These are phyloP conservation scores for Tortricodes alternella DNA, from an alignment of 2,888 invertebrate genomes.

Conservation along the genomic window DNA sequence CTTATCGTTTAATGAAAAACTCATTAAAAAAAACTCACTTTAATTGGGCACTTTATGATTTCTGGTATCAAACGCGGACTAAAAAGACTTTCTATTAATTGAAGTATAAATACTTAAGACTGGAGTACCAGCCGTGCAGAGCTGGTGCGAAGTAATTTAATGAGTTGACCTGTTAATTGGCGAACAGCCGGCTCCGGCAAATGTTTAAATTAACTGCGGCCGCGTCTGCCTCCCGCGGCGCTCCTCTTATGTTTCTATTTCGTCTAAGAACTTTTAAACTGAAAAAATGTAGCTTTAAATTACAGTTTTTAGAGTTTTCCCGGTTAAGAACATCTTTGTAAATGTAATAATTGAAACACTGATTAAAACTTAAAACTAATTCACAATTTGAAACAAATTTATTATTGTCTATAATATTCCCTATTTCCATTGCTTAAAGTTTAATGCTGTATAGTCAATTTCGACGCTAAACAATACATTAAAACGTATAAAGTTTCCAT, in stretches of 20 bases:
- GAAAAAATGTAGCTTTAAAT: constrained; percentile 2
- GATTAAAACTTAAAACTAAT: background rate
- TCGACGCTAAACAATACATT: constrained; percentile 36
- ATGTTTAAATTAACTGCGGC: constrained; percentile 62
- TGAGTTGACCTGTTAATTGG: constrained; percentile 66
- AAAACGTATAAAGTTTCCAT: constrained; percentile 36
- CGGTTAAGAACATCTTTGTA: background rate
- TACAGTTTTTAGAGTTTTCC: background rate
- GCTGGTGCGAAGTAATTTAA: constrained; percentile 56
- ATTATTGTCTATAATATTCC: background rate
- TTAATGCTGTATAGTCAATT: constrained; percentile 3
- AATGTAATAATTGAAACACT: too few species aligned
- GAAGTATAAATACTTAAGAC: constrained; percentile 26
- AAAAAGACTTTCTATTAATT: constrained; percentile 13
- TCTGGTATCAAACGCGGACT: constrained; percentile 34
- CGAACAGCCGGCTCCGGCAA: constrained; percentile 56
- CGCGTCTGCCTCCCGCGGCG: constrained; percentile 39
- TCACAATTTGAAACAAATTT: too few species aligned
- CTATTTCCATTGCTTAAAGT: background rate
- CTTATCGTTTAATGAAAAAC: too few species aligned
- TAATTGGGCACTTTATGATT: background rate
- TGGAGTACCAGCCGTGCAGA: constrained; percentile 37
- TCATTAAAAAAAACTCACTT: too few species aligned
- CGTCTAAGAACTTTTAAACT: constrained; percentile 7
- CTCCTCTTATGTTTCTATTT: constrained; percentile 31